Conservation (phyloP, 2,797 vertebrate genomes). For the Nannoperca obscura region DNA sequence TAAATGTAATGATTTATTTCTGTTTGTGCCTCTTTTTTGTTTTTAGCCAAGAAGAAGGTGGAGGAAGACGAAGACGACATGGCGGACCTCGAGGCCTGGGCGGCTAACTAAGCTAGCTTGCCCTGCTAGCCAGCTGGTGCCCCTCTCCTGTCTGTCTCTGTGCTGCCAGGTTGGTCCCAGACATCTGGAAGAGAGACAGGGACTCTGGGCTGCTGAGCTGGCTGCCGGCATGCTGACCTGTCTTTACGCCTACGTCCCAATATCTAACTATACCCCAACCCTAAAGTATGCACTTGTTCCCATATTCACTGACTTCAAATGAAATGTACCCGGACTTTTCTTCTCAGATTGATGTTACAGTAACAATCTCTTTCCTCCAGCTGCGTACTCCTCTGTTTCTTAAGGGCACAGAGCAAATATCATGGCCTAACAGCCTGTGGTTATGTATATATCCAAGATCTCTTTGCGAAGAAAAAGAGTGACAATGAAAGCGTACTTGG, state of each 20-base stretch:
- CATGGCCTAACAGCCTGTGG: slow-evolving; percentile 26
- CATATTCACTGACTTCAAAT: slow-evolving; percentile 28
- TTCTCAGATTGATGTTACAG: slow-evolving; percentile 17
- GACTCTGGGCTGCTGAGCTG: slow-evolving; percentile 55
- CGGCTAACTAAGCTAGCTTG: slow-evolving; percentile 73
- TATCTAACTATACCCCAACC: slow-evolving; percentile 38
- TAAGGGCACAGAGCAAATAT: slow-evolving; percentile 18
- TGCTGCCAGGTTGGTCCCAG: slow-evolving; percentile 30
- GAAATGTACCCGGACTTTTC: slow-evolving; percentile 30
- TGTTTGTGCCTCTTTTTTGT: background rate
- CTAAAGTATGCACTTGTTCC: slow-evolving; percentile 63
- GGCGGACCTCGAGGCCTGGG: slow-evolving; percentile 95
- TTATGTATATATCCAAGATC: background rate
- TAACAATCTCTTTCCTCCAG: slow-evolving; percentile 39
- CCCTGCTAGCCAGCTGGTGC: slow-evolving; percentile 45
- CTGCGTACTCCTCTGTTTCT: slow-evolving; percentile 29
- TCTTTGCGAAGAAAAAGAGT: background rate
- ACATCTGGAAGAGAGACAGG: slow-evolving; percentile 46
- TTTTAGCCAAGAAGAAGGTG: slow-evolving; percentile 92
- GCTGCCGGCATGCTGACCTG: slow-evolving; percentile 48
- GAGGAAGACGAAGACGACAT: slow-evolving; percentile 96
- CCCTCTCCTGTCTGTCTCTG: slow-evolving; percentile 50
- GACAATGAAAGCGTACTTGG: slow-evolving; percentile 4
- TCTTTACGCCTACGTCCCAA: slow-evolving; percentile 40
- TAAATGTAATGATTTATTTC: background rate